phyloP scores from a whole-genome alignment of 2,113 vertebrate genomes.

The Chlorocebus sabaeus region DNA sequence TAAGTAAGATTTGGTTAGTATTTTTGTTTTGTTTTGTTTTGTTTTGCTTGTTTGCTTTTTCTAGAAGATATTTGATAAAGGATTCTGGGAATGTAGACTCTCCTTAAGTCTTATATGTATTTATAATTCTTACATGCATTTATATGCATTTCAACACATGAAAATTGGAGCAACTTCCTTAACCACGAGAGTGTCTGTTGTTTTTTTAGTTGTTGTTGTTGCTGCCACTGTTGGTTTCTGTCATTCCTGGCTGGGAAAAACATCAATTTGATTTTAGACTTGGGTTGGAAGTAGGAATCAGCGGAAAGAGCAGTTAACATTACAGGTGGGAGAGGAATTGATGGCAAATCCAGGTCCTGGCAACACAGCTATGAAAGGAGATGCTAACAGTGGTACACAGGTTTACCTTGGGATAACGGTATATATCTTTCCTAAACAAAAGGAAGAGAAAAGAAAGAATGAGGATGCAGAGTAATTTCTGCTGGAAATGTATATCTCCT shows the following conservation, averaged over 20 bases:
- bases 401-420: not conserved
- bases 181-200: accelerated
- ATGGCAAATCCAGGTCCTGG: not conserved
- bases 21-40: not conserved
- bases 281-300: not conserved
- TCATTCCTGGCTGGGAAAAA: not conserved
- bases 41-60: not conserved
- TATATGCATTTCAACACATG: not conserved
- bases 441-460: not conserved
- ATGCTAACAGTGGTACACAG: not conserved
- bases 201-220: not conserved
- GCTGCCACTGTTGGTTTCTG: not conserved
- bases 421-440: not conserved
- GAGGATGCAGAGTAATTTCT: not conserved
- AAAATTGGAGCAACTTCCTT: not conserved
- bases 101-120: not conserved
- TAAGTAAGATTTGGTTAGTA: not conserved
- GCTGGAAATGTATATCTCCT: not conserved
- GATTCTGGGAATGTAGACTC: not conserved
- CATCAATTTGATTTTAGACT: not conserved
- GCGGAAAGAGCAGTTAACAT: not conserved
- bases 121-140: no score
- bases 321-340: not conserved
- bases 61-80: not conserved
- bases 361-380: not conserved